Percentiles rank a stretch among this genome's conserved stretches.
Conservation (phyloP, 2,888 invertebrate species). For the Ochropleura leucogaster region DNA sequence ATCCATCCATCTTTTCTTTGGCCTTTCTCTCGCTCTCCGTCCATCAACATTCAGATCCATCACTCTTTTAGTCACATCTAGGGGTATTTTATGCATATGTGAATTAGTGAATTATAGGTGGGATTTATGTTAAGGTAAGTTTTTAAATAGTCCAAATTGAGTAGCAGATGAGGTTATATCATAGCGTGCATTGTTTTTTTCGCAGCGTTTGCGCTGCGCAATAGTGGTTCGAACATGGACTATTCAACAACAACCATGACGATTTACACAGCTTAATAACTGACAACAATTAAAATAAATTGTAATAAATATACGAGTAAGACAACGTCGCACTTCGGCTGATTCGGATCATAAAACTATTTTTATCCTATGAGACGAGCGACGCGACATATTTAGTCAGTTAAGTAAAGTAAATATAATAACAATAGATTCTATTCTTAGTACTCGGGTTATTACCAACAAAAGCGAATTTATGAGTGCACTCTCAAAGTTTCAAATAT, state of each 20-base stretch:
- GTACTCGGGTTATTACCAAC: constrained; percentile 85
- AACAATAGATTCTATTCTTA: constrained; percentile 84
- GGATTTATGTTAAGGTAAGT: not conserved
- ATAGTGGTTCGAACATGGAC: no score
- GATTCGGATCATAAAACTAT: constrained; percentile 37
- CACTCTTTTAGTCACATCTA: no score
- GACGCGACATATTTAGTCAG: constrained; percentile 46
- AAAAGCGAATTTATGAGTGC: constrained; percentile 89
- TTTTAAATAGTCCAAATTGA: not conserved
- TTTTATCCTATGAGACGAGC: constrained; percentile 31
- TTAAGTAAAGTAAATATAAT: constrained; percentile 67
- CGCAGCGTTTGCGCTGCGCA: not conserved
- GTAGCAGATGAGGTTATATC: not conserved
- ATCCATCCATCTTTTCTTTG: no score
- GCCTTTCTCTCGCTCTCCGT: no score
- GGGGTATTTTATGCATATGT: no score
- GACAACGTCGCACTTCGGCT: constrained; percentile 25
- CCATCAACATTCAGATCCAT: no score
- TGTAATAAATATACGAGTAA: constrained; percentile 20
- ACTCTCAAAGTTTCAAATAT: constrained; percentile 90
- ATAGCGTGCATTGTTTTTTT: not conserved
- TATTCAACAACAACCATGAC: not conserved
- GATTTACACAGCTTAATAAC: not conserved
- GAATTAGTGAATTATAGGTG: no score
- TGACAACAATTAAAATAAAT: constrained; percentile 4